phyloP scores from a whole-genome alignment of 2,888 invertebrate genomes.

The Drosophila vallismaia region DNA sequence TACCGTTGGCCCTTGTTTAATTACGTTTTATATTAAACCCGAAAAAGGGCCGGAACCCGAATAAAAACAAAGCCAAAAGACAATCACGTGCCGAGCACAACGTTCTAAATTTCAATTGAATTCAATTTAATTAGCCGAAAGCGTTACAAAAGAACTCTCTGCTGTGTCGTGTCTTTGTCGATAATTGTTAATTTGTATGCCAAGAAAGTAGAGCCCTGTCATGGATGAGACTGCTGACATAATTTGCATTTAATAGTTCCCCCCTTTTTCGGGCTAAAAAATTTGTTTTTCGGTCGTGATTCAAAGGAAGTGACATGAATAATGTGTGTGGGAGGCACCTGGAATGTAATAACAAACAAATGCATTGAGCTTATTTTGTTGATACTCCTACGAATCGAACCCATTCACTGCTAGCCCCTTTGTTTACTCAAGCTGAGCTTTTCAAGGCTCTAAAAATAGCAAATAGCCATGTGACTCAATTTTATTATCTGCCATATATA shows the following conservation, averaged over 20 bases:
- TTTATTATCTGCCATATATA: not conserved
- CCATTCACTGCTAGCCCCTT: conserved; percentile 12
- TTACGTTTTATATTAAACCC: conserved; percentile 68
- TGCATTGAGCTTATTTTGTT: conserved; percentile 4
- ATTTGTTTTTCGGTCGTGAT: conserved; percentile 27
- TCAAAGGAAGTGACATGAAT: conserved; percentile 30
- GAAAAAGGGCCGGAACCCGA: conserved; percentile 51
- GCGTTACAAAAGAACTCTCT: conserved; percentile 65
- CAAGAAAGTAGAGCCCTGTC: conserved; percentile 27
- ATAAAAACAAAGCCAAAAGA: conserved; percentile 33
- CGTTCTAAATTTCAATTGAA: conserved; percentile 80
- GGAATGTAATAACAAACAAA: conserved; percentile 27
- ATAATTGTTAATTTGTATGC: conserved; percentile 69
- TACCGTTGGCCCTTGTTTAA: conserved; percentile 72
- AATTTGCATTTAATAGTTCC: conserved; percentile 73
- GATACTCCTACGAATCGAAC: conserved; percentile 20
- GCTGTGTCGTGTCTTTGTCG: conserved; percentile 34
- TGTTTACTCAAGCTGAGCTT: conserved; percentile 27
- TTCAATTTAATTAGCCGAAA: conserved; percentile 76
- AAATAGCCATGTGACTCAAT: conserved; percentile 16
- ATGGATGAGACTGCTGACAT: conserved; percentile 58
- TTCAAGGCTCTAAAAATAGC: conserved; percentile 20
- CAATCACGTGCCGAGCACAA: conserved; percentile 74
- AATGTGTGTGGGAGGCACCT: conserved; percentile 9
- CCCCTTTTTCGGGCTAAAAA: conserved; percentile 26